Base-by-base conservation (phyloP, 2,888 invertebrate species). In the Anthophora plumipes region DNA sequence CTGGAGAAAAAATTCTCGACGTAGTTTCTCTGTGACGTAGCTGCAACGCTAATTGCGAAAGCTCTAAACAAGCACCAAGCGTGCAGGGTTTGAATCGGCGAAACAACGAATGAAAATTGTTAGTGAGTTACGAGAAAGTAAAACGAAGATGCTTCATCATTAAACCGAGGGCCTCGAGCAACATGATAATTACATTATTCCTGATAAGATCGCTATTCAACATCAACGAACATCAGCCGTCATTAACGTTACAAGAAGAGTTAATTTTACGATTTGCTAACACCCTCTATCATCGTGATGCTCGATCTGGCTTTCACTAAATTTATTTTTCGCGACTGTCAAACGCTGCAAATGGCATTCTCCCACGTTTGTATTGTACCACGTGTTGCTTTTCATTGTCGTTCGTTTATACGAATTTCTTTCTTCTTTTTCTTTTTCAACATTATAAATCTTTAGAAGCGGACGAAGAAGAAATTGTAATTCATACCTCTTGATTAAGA, bases 141-240 rank as follows among this genome's bases (percentile, higher is more conserved):
- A 76, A 64, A 61, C 75, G 71, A 82, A 63, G 74, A 55, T 69
- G 82, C 64, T 71, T 76, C 63, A 63, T 76, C 84, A 83, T 86
- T 88, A 84, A 83, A 76, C 84, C 77, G 75, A 68, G 64, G 79
- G 71, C 67, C 78, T 43, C 64, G 69, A 74, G 83, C 85, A 66
- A 74, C 77, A 83, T 81, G 84, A 88, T 87, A 87, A 86, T 88
- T 89, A 87, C 83, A 86, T 87, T 83, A 84, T 87, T 84, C 79
- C 79, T 71, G 88, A 89, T 88, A 85, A 83, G 77, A 85, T 87
- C 86, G 72, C 72, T 77, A 76, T 77, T 84, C 73, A 75, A 37
- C 67, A 48, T 60, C 69, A 52, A n/a, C 46, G 72, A 69, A 83
- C 75, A 78, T 79, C 79, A 50, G 67, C 72, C 80, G 73, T 85